Base-by-base conservation (phyloP, 2,888 invertebrate genomes). In the Rhaphigaster nebulosa region DNA sequence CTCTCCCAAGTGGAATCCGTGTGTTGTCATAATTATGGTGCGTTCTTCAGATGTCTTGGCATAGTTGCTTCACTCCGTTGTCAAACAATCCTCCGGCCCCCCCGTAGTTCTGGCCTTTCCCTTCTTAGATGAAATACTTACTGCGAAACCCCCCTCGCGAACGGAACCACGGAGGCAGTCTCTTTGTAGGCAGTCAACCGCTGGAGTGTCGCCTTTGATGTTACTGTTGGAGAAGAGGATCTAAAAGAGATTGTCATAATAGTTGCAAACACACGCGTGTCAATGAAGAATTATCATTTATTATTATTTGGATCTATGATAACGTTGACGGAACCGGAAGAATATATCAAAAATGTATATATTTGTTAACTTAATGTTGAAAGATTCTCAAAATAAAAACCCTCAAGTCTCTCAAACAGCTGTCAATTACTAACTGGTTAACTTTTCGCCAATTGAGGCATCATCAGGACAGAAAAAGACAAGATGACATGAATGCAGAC, bases 21-120 rank as follows among this genome's bases (percentile, higher is more conserved):
- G 90, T 80, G 80, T 80, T 90, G 90, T 84, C 50, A 84, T 80
- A 90, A 80, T 80, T 29, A 87, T 34, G 90, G 54, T 38, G 56
- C 84, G 87, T 90, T 60, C 90, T 84, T 90, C 54, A 90, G 84
- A 90, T 90, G 90, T 90, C 90, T 90, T 90, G 90, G 52, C 90
- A 90, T 90, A 90, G 90, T 90, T 90, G 41, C 50, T n/a, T 15
- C 88, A 88, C 88, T 54, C 54, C 88, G 15, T 23, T 56, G 56
- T 88, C 87, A 87, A 87, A 87, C 45, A 45, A 87, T 50, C 52
- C 52, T 87, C 87, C 87, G 29, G 18, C 23, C 41, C 41, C 45
- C 34, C 87, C 18, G 54, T n/a, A 84, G 84, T 50, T 84, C 84
- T 84, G 41, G 26, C 84, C 84, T 50, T 84, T 50, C 84, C 41